Evolutionary conservation across 2,113 vertebrate species (phyloP).

Genomic region (Limnothrissa miodon): DNA sequence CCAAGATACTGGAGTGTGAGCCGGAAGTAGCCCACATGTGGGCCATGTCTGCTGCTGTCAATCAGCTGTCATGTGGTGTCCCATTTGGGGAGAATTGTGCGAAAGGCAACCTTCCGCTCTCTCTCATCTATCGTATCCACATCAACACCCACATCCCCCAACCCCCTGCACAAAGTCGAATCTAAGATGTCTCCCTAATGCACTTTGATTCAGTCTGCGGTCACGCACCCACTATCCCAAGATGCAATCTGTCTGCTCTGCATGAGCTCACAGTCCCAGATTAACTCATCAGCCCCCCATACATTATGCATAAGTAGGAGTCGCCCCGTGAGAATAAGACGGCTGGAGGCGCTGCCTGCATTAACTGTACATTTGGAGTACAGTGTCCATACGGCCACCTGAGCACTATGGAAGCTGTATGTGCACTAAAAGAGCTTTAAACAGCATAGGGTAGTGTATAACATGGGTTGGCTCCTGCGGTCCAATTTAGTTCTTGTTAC

Average conservation of each 20-base stretch:
- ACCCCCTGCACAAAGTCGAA: neutral
- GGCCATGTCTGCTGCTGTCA: neutral
- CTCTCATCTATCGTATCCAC: neutral
- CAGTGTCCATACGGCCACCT: neutral
- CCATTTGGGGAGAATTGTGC: neutral
- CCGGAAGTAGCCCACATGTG: neutral
- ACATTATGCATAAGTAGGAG: neutral
- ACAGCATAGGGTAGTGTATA: no score
- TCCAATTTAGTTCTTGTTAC: no score
- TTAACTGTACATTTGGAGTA: neutral
- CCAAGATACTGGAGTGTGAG: neutral
- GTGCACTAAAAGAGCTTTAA: neutral
- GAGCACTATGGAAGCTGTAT: neutral
- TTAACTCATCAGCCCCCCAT: conserved; percentile 12
- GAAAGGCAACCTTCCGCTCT: neutral
- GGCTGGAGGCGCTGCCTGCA: neutral
- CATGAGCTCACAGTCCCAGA: neutral
- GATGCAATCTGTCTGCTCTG: neutral
- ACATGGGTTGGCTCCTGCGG: no score
- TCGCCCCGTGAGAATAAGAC: neutral
- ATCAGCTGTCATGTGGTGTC: neutral
- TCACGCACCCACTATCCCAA: neutral
- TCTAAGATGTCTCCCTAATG: conserved; percentile 8
- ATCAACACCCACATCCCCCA: neutral
- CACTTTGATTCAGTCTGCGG: conserved; percentile 1